These are phyloP conservation scores for Pinctada fucata DNA, from an alignment of 2,888 invertebrate genomes.

Conservation along the genomic window DNA sequence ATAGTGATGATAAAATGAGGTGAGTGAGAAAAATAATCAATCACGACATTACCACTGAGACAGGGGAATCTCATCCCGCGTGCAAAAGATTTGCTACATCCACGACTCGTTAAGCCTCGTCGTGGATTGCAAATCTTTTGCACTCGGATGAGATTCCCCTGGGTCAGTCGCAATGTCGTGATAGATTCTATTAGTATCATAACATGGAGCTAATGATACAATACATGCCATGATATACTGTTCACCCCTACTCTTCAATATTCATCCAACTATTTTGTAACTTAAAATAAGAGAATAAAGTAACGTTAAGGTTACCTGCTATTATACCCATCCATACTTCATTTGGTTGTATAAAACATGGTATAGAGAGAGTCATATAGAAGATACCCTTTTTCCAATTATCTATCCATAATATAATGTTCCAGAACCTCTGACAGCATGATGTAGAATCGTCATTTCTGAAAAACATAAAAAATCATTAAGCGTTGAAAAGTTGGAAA, in stretches of 20 bases:
- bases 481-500: too few species aligned
- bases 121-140: too few species aligned
- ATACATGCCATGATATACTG: neutral
- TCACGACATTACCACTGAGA: too few species aligned
- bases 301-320: constrained; percentile 53
- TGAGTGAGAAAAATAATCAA: too few species aligned
- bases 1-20: too few species aligned
- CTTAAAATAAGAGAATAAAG: too few species aligned
- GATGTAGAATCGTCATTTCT: constrained; percentile 51
- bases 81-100: too few species aligned
- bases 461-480: constrained; percentile 31
- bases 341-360: constrained; percentile 65
- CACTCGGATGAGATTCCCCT: too few species aligned
- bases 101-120: too few species aligned
- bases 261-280: neutral
- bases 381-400: constrained; percentile 69
- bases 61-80: too few species aligned
- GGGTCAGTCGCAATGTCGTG: too few species aligned
- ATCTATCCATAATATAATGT: constrained; percentile 60
- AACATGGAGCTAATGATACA: neutral
- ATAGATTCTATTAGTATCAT: too few species aligned
- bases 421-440: constrained; percentile 56
- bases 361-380: constrained; percentile 59
- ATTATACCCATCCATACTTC: constrained; percentile 61
- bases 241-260: neutral